Evolutionary conservation across 2,113 vertebrate species (phyloP).

Genomic region (Barnardius zonarius): DNA sequence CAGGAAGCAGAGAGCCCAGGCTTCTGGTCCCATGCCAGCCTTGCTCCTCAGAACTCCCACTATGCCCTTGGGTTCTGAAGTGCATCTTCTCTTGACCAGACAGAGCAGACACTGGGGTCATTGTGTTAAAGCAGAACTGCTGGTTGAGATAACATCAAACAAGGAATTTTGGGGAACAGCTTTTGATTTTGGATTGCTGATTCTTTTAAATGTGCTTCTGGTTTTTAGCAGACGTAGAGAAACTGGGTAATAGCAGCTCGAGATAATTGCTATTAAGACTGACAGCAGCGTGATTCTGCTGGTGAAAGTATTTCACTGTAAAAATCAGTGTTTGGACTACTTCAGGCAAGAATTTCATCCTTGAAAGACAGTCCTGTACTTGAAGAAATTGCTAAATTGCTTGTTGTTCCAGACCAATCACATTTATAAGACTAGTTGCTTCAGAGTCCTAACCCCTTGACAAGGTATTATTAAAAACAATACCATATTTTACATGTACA

Average conservation of each 20-base stretch:
- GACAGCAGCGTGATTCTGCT: neutral
- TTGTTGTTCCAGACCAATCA: conserved; percentile 22
- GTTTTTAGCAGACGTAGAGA: neutral
- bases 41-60: neutral
- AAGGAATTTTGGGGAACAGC: neutral
- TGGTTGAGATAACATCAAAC: neutral
- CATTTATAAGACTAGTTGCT: neutral
- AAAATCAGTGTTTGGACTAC: neutral
- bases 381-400: conserved; percentile 34
- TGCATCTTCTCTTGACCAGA: neutral
- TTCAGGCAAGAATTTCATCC: conserved; percentile 26
- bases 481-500: neutral
- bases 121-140: neutral
- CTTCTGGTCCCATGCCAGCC: neutral
- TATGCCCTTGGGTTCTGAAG: neutral
- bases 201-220: neutral
- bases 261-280: neutral
- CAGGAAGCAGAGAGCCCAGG: neutral
- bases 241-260: neutral
- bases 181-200: neutral
- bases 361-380: neutral
- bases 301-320: neutral
- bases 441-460: neutral
- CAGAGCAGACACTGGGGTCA: neutral
- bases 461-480: neutral